These are phyloP conservation scores for Caradrina clavipalpis DNA, from an alignment of 2,888 invertebrate species.

Conservation along the genomic window DNA sequence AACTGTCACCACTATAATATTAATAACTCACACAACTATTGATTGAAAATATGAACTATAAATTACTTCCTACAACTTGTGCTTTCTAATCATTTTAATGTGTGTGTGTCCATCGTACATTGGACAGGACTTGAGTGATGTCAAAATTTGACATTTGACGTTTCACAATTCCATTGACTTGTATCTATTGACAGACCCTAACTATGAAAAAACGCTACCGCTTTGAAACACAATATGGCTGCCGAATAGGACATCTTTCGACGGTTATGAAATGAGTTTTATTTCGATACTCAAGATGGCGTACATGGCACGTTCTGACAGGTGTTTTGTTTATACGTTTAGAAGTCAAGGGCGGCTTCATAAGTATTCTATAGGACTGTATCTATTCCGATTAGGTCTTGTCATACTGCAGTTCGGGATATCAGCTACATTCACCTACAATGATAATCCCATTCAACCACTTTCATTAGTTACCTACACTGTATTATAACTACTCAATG, in stretches of 20 bases:
- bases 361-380: no score
- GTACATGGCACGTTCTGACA: no score
- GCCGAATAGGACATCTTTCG: no score
- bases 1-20: conserved; percentile 29
- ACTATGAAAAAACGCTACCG: not conserved
- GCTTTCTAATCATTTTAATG: conserved; percentile 31
- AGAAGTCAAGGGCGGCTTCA: no score
- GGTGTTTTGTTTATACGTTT: no score
- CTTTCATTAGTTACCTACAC: not conserved
- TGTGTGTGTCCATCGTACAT: not conserved
- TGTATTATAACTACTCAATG: not conserved
- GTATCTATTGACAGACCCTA: not conserved
- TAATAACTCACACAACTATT: conserved; percentile 13
- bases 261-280: no score
- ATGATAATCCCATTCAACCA: no score
- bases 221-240: no score
- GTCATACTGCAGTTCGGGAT: no score
- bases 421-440: not conserved
- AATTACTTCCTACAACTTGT: conserved; percentile 8
- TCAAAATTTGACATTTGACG: not conserved
- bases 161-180: not conserved
- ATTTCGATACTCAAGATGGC: no score
- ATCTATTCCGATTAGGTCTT: no score
- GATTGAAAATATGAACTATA: conserved; percentile 2
- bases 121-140: no score